Percentiles rank a stretch among this genome's conserved stretches.
Conservation (phyloP, 1,140 invertebrate species). For the Lepidurus packardi region DNA sequence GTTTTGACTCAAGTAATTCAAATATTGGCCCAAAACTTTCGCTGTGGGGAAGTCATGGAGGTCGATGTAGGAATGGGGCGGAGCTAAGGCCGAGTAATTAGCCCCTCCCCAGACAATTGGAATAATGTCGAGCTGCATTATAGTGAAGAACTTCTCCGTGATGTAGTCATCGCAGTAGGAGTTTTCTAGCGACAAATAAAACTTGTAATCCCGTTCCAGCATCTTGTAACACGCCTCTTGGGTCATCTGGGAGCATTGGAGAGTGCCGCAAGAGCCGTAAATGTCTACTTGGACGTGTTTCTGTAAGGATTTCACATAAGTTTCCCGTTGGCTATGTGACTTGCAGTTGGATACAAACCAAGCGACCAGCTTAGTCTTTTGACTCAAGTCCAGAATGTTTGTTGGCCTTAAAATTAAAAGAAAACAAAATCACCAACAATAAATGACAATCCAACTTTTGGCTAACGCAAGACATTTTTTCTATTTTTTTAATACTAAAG, state of each 20-base stretch:
- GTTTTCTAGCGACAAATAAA: conserved; percentile 36
- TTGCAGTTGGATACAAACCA: conserved; percentile 51
- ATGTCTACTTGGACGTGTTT: conserved; percentile 49
- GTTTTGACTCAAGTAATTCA: conserved; percentile 42
- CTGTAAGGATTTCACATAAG: conserved; percentile 44
- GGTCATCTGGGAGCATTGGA: conserved; percentile 26
- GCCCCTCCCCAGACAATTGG: conserved; percentile 39
- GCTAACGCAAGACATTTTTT: too few species aligned
- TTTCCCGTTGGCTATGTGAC: conserved; percentile 42
- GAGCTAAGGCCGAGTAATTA: conserved; percentile 39
- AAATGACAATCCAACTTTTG: background rate
- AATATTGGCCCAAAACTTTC: conserved; percentile 35
- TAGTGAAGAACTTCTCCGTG: conserved; percentile 42
- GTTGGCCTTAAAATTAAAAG: background rate
- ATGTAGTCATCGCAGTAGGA: conserved; percentile 42
- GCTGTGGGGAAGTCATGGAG: conserved; percentile 39
- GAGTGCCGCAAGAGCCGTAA: conserved; percentile 47
- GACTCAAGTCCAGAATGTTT: conserved; percentile 30
- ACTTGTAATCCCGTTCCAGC: conserved; percentile 36
- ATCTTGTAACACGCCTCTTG: conserved; percentile 37
- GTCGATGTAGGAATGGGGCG: conserved; percentile 45
- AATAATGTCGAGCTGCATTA: conserved; percentile 37
- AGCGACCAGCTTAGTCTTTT: conserved; percentile 40
- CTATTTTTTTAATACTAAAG: too few species aligned
- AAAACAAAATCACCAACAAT: background rate